phyloP scores from a whole-genome alignment of 1,140 invertebrate species.

The Lineus longissimus region DNA sequence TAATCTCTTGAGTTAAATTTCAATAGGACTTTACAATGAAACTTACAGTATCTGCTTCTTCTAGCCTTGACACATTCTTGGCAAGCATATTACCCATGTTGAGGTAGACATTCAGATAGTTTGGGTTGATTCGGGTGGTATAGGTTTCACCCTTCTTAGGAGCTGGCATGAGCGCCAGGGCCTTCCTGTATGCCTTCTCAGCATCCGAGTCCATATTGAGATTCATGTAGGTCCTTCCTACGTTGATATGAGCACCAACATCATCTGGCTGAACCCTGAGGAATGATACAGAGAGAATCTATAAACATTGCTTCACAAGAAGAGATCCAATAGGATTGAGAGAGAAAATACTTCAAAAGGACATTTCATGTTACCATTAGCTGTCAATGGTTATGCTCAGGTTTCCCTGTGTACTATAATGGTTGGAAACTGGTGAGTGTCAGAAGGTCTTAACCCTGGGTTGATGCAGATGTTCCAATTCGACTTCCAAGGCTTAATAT shows the following conservation, averaged over 20 bases:
- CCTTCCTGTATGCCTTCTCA: conserved; percentile 83
- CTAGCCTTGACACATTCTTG: conserved; percentile 82
- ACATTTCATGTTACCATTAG: no score
- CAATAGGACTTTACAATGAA: no score
- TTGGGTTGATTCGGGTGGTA: conserved; percentile 90
- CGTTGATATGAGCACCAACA: conserved; percentile 94
- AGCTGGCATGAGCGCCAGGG: conserved; percentile 79
- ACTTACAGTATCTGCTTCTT: conserved; percentile 80
- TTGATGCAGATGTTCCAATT: no score
- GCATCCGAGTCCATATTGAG: conserved; percentile 86
- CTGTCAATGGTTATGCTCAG: no score
- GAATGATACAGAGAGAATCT: conserved; percentile 12
- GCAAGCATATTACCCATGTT: conserved; percentile 94
- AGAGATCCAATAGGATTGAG: no score
- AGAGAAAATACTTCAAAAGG: no score
- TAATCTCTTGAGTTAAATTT: conserved; percentile 6
- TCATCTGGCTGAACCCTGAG: conserved; percentile 86
- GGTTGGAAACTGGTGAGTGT: no score
- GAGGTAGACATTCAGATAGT: conserved; percentile 92
- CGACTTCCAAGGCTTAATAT: no score
- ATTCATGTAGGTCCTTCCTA: conserved; percentile 89
- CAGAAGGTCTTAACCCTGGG: no score
- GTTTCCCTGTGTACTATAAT: no score
- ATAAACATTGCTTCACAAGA: not conserved
- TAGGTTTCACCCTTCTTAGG: conserved; percentile 69